Percentiles rank a stretch among this genome's conserved stretches.
These are phyloP conservation scores for Galleria mellonella DNA, from an alignment of 1,140 invertebrate species.

Conservation along the genomic window DNA sequence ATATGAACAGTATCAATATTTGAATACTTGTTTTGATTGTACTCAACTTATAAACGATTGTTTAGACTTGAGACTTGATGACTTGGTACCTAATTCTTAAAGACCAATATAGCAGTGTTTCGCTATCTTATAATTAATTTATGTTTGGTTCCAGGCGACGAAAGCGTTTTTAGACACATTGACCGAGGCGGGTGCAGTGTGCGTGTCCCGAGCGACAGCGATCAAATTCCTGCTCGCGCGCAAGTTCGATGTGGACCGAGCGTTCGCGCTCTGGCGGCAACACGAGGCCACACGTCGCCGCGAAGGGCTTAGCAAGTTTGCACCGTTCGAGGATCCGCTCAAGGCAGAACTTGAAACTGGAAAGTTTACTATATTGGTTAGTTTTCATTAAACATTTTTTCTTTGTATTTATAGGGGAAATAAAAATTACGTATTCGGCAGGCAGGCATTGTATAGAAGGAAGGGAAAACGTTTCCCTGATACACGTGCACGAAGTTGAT, in stretches of 20 bases:
- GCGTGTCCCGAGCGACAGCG: constrained; percentile 82
- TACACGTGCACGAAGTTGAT: too few species aligned
- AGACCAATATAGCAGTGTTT: too few species aligned
- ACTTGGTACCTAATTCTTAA: too few species aligned
- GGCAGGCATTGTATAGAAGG: too few species aligned
- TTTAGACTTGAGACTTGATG: too few species aligned
- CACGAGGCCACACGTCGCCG: constrained; percentile 91
- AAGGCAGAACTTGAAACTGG: constrained; percentile 91
- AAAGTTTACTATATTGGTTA: constrained; percentile 97
- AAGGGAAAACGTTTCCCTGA: too few species aligned
- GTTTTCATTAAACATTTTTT: constrained; percentile 27
- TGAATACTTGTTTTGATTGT: too few species aligned
- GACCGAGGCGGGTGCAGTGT: constrained; percentile 78
- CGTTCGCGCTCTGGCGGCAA: constrained; percentile 90
- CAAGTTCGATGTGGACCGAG: constrained; percentile 94
- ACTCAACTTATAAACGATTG: too few species aligned
- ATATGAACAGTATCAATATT: too few species aligned
- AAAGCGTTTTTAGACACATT: constrained; percentile 86
- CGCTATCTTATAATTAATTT: not conserved
- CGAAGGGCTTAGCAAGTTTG: constrained; percentile 89
- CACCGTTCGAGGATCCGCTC: constrained; percentile 87
- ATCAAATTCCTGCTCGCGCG: constrained; percentile 95
- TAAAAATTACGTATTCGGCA: too few species aligned
- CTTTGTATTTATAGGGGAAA: too few species aligned
- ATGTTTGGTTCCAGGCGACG: constrained; percentile 78